Evolutionary conservation across 92 coral and sea anemone species (phyloP), one percentile per base, ranked within the genome.

Genomic region (Porites rus): DNA sequence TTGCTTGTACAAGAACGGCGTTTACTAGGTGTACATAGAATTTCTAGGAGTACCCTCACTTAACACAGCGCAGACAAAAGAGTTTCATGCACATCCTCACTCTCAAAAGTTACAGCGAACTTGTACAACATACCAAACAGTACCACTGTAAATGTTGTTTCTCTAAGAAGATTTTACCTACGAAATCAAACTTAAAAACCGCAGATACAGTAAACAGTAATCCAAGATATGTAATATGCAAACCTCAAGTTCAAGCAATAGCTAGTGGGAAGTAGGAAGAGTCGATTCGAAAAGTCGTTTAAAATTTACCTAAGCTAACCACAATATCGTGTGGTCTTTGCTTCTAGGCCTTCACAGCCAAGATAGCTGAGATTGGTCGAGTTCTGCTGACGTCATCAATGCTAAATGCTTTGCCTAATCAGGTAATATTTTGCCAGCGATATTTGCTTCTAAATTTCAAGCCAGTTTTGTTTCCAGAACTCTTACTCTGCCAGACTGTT

Each of bases 321-420:
- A 56, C 11, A 56, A 2, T 31, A 52, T 70, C 53, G 11, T 19
- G 22, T 60, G n/a, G 1, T 18, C 20, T 64, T 71, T 56, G 1
- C 56, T 71, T 83, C 24, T 74, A 96, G 99, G 99, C 99, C 43
- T 96, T 96, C 65, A 95, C 98, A 24, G 86, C 87, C 86, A 96
- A 96, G 88, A 83, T 96, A 51, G 92, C 98, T 1, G 99, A 96
- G 50, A 95, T 92, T 71, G 99, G 99, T 19, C 95, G 99, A 24
- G 90, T 96, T 65, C 76, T 88, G 52, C 92, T 96, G 46, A 80
- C 96, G 65, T 77, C 85, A 66, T 89, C 96, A 9, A 92, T 96
- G 72, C 87, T 96, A 73, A 91, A 92, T 70, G 96, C 98, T 10
- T 83, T 94, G 8, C 98, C 96, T 66, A 96, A 93, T 87, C 96